Percentiles rank a stretch among this genome's conserved stretches.
phyloP scores from a whole-genome alignment of 2,888 invertebrate genomes.

The Dendrolimus houi region DNA sequence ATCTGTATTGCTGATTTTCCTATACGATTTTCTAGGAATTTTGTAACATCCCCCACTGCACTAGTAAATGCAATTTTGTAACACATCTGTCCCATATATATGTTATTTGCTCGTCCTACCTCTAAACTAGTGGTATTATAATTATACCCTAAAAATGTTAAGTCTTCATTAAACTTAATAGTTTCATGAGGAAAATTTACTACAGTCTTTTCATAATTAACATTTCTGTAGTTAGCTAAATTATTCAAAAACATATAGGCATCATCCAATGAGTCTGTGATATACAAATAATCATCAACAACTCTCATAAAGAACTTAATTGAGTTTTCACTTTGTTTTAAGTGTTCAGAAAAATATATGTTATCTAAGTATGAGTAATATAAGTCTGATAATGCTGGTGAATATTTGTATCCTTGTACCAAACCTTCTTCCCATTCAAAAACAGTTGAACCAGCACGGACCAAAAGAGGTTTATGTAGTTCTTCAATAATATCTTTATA shows the following conservation, averaged over 20 bases:
- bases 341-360: slow-evolving; percentile 38
- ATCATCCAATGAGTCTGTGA: slow-evolving; percentile 53
- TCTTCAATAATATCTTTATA: slow-evolving; percentile 53
- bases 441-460: slow-evolving; percentile 62
- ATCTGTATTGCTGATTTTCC: slow-evolving; percentile 61
- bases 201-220: slow-evolving; percentile 58
- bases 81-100: slow-evolving; percentile 61
- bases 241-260: slow-evolving; percentile 48
- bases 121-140: slow-evolving; percentile 51
- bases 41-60: slow-evolving; percentile 38
- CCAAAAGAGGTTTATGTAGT: slow-evolving; percentile 47
- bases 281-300: slow-evolving; percentile 68
- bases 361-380: slow-evolving; percentile 59
- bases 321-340: slow-evolving; percentile 21
- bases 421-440: slow-evolving; percentile 64
- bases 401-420: slow-evolving; percentile 67
- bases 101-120: slow-evolving; percentile 52
- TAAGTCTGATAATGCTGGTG: slow-evolving; percentile 65
- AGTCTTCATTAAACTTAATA: slow-evolving; percentile 38
- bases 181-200: slow-evolving; percentile 46
- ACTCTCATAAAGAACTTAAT: slow-evolving; percentile 53
- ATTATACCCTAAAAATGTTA: slow-evolving; percentile 56
- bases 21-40: slow-evolving; percentile 58
- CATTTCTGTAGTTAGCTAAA: slow-evolving; percentile 52
- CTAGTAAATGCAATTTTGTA: slow-evolving; percentile 60